A percentile compares a stretch with the other conserved stretches of the same genome.
phyloP scores from a whole-genome alignment of 2,797 vertebrate species.

The Cyclopterus lumpus region DNA sequence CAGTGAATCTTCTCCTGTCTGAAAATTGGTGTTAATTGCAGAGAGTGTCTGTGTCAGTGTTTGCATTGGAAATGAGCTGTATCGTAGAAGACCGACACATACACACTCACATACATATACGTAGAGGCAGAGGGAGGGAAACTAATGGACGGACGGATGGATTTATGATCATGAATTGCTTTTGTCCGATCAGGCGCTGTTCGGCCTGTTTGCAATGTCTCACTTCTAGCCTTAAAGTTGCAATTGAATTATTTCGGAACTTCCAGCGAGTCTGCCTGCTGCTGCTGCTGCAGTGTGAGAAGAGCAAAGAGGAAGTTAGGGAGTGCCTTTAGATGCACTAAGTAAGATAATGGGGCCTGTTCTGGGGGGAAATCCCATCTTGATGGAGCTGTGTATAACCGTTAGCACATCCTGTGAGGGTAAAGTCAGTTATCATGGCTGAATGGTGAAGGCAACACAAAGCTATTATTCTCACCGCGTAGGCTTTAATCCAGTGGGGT shows the following conservation, averaged over 20 bases:
- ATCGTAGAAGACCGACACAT: slow-evolving; percentile 2
- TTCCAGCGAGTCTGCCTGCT: slow-evolving; percentile 7
- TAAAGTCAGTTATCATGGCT: slow-evolving; percentile 7
- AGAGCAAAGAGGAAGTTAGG: slow-evolving; percentile 24
- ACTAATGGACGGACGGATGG: slow-evolving; percentile 22
- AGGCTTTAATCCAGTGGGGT: slow-evolving; percentile 4
- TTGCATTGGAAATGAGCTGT: slow-evolving; percentile 34
- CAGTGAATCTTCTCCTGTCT: slow-evolving; percentile 11
- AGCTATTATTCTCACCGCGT: slow-evolving; percentile 2
- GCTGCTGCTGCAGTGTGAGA: slow-evolving; percentile 16
- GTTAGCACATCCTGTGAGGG: slow-evolving; percentile 31
- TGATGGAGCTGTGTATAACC: slow-evolving; percentile 15
- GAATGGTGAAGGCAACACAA: slow-evolving; percentile 18
- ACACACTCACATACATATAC: not conserved
- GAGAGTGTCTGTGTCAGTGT: slow-evolving; percentile 33
- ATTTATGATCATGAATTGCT: slow-evolving; percentile 10
- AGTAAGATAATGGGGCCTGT: slow-evolving; percentile 31
- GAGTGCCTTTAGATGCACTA: slow-evolving; percentile 20
- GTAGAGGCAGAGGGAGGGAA: not conserved
- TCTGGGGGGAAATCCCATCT: slow-evolving; percentile 25
- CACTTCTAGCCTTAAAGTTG: slow-evolving; percentile 12
- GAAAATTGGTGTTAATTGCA: slow-evolving; percentile 59
- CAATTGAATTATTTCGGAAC: slow-evolving; percentile 62
- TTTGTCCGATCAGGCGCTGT: slow-evolving; percentile 28
- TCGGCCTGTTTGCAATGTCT: slow-evolving; percentile 16